Evolutionary conservation across 2,113 vertebrate species (phyloP).

Genomic region (Macrotis lagotis): DNA sequence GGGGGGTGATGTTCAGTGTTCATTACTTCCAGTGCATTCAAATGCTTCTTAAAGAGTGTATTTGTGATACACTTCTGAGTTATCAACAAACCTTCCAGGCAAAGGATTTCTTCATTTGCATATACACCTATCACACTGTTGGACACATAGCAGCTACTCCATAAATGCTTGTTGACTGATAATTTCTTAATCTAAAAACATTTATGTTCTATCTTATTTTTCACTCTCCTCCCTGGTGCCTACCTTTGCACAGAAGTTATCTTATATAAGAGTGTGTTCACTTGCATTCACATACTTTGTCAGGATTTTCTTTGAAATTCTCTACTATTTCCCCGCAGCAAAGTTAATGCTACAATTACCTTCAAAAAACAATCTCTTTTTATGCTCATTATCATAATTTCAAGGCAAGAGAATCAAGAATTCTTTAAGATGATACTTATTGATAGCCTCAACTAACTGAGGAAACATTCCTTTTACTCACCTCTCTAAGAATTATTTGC

Average conservation of each 20-base stretch:
- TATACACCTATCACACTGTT: not conserved
- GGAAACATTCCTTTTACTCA: not conserved
- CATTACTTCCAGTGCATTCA: not conserved
- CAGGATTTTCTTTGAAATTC: not conserved
- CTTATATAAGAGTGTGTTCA: not conserved
- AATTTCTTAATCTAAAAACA: not conserved
- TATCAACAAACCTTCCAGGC: not conserved
- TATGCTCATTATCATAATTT: not conserved
- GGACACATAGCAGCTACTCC: not conserved
- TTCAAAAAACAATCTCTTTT: not conserved
- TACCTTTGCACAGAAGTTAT: not conserved
- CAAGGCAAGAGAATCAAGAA: not conserved
- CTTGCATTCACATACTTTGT: not conserved
- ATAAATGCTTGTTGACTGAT: not conserved
- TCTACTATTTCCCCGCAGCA: not conserved
- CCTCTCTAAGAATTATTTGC: not conserved
- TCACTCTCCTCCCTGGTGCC: not conserved
- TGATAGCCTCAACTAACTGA: not conserved
- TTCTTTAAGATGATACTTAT: not conserved
- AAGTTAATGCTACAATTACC: not conserved
- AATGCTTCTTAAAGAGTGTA: not conserved
- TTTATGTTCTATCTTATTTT: not conserved
- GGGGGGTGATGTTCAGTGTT: not conserved
- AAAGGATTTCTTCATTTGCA: not conserved
- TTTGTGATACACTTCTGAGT: not conserved